Evolutionary conservation across 2,113 vertebrate species (phyloP), one percentile per base, ranked within the genome.

Genomic region (Calidris pugnax): DNA sequence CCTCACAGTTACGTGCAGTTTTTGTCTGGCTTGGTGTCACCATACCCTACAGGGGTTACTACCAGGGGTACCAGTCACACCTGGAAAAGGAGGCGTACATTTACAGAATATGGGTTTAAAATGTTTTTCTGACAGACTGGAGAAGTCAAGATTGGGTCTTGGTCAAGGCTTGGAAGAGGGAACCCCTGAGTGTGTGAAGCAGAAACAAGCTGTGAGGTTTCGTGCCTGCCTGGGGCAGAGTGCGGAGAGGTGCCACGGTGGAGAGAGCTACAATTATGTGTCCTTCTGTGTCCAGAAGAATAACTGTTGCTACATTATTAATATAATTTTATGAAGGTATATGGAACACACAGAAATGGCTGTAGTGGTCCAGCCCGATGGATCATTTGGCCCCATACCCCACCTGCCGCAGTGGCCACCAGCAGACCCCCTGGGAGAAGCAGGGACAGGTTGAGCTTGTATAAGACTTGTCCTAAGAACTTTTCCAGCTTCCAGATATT

Each of bases 341-440:
- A 21, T 41, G 23, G 48, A 51, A 26, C 56, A 23, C n/a, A 56
- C 33, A 50, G 37, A 35, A 76, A 26, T 86, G 30, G 7, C 62
- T 66, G 35, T 87, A 73, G 27, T 13, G 13, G 12, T 88, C 48
- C 30, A 51, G 23, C 4, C 7, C 1, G 4, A 12, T 4, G 11
- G 20, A 60, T 43, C 57, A 63, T 9, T 48, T 0, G 0, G 10
- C 26, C 19, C 21, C 0, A 0, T 60, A 6, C 21, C 20, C 53
- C 72, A 32, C 37, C 56, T 51, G 53, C 35, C 0, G 0, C 57
- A 21, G 35, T 30, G 53, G 17, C 79, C 51, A 7, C n/a, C 48
- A 45, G n/a, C 51, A 72, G 39, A 43, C 7, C 6, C 12, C 33
- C 14, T 0, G 0, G 26, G 47, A 94, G 9, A 32, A n/a, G n/a